Base-by-base conservation (phyloP, 2,113 vertebrate species). In the Megaleporinus macrocephalus region DNA sequence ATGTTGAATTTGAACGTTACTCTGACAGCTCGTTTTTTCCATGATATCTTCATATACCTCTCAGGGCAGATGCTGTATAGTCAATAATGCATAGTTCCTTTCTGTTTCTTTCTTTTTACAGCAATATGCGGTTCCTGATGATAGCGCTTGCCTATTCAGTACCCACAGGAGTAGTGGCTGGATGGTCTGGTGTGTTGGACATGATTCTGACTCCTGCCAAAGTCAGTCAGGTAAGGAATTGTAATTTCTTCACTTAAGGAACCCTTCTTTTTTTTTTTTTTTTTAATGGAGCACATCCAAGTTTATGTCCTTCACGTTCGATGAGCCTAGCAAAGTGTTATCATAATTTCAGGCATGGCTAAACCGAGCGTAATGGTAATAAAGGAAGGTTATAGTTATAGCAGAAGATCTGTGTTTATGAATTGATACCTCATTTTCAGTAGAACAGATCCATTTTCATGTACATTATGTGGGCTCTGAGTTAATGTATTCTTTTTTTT, bases 51-150 rank as follows among this genome's bases (percentile, higher is more conserved):
- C 41, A 44, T 51, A 51, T 33, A 5, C 62, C 2, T 15, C 27
- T 30, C 13, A 27, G 9, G 5, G 4, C 16, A 30, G 27, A 63
- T 36, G 11, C 15, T 16, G 16, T 22, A 6, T 36, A 1, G 20
- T 41, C 18, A 53, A 26, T 51, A 65, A 66, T 22, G 2, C 66
- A 61, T 53, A 76, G 16, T 53, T 36, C 47, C 22, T 15, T 65
- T 41, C 20, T 47, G 29, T 26, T 44, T 69, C n/a, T 41, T 63
- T 81, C 16, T 30, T 74, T 82, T 79, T 87, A 59, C 83, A 99
- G 98, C 90, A 98, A 99, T 88, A 88, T 95, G 81, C 94, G 96
- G 30, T 99, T 99, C 93, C 91, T 99, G 94, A 98, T 99, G 97
- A 95, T 99, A 78, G 97, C 95, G 1, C 89, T 99, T 90, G 98